Evolutionary conservation across 2,797 vertebrate genomes (phyloP).

Genomic region (Sebastes cheni): DNA sequence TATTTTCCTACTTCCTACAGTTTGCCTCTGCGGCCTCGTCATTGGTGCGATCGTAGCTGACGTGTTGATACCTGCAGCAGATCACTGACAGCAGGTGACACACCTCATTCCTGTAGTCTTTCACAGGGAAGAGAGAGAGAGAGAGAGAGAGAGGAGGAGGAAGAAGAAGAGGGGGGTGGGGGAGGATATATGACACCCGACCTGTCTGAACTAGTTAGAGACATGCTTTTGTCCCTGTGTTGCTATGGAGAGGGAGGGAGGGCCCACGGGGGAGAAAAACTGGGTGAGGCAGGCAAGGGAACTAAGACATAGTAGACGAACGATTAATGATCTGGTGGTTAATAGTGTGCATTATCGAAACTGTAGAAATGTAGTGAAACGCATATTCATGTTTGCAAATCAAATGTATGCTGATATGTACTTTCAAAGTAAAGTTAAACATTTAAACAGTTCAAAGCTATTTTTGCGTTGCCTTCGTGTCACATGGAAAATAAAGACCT

Average conservation of each 20-base stretch:
- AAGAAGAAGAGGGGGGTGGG: neutral
- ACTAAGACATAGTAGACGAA: neutral
- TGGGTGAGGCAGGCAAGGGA: slow-evolving; percentile 28
- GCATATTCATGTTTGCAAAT: too few relatives aligned
- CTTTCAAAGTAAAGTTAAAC: neutral
- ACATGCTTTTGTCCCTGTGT: slow-evolving; percentile 56
- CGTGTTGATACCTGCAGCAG: slow-evolving; percentile 53
- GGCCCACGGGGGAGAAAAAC: neutral
- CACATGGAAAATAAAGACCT: neutral
- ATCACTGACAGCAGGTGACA: slow-evolving; percentile 15
- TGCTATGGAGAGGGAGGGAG: slow-evolving; percentile 37
- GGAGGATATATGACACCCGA: slow-evolving; percentile 54
- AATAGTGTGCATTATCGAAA: neutral
- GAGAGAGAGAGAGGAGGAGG: too few relatives aligned
- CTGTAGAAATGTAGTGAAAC: neutral
- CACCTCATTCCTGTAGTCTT: slow-evolving; percentile 63
- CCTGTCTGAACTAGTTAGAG: slow-evolving; percentile 63
- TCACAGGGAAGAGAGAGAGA: neutral
- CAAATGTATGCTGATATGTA: neutral
- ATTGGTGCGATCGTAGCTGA: slow-evolving; percentile 28
- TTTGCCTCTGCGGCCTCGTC: neutral
- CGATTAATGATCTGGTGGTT: neutral
- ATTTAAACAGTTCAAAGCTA: too few relatives aligned
- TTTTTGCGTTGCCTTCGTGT: neutral
- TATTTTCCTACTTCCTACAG: neutral